Percentiles rank a stretch among this genome's conserved stretches.
phyloP scores from a whole-genome alignment of 2,888 invertebrate genomes.

The Pollenia labialis region DNA sequence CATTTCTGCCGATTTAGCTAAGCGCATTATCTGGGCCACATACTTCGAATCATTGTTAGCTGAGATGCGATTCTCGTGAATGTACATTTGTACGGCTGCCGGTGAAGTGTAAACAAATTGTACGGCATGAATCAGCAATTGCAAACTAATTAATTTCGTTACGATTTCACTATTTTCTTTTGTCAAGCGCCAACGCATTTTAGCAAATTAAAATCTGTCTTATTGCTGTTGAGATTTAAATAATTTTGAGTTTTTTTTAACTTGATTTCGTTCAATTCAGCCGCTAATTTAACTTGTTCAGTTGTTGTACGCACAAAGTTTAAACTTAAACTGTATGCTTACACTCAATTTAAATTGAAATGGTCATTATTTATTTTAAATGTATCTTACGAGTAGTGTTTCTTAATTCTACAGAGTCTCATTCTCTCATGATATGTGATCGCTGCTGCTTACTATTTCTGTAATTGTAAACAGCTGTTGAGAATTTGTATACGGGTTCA shows the following conservation, averaged over 20 bases:
- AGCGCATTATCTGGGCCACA: slow-evolving; percentile 79
- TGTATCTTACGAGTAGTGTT: slow-evolving; percentile 11
- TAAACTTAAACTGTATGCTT: slow-evolving; percentile 68
- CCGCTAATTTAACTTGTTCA: slow-evolving; percentile 35
- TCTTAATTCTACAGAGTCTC: not conserved
- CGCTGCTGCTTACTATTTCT: slow-evolving; percentile 21
- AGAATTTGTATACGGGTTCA: slow-evolving; percentile 62
- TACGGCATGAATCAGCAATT: slow-evolving; percentile 34
- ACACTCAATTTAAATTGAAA: slow-evolving; percentile 42
- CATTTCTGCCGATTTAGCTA: slow-evolving; percentile 80
- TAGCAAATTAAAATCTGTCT: not conserved
- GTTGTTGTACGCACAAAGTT: slow-evolving; percentile 70
- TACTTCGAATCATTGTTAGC: slow-evolving; percentile 78
- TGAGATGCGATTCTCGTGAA: slow-evolving; percentile 78
- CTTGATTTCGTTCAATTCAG: slow-evolving; percentile 30
- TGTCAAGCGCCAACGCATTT: slow-evolving; percentile 63
- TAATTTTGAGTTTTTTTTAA: not conserved
- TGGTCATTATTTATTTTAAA: slow-evolving; percentile 24
- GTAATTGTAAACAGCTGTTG: slow-evolving; percentile 45
- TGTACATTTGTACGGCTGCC: slow-evolving; percentile 72
- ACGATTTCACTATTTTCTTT: slow-evolving; percentile 4
- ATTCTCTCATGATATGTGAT: slow-evolving; percentile 10
- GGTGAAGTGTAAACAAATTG: slow-evolving; percentile 61
- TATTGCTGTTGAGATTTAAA: not conserved
- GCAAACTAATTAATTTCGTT: slow-evolving; percentile 16